Evolutionary conservation across 2,113 vertebrate species (phyloP), one percentile per base, ranked within the genome.

Genomic region (Nothobranchius kuhntae): DNA sequence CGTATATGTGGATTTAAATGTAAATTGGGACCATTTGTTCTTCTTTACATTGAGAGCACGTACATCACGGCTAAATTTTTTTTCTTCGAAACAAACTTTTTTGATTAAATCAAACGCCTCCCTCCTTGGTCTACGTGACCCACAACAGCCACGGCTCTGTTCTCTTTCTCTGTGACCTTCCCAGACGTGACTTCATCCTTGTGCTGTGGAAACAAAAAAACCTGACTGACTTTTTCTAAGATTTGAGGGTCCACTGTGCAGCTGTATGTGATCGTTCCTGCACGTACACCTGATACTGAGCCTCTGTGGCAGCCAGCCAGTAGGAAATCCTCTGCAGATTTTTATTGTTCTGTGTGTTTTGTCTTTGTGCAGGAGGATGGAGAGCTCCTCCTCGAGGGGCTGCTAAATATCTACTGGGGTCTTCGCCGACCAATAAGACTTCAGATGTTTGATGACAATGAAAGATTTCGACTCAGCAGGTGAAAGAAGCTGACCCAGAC

Each of bases 401-500:
- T 99, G 84, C 92, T 99, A 61, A 99, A 97, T 87, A 96, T 99
- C 88, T 96, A 95, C 47, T 99, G 98, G 97, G 98, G 98, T 9
- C 85, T 99, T 54, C 92, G 94, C 42, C 90, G 98, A 21, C 96
- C 98, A 78, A 99, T 99, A 87, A 93, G 98, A 26, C 92, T 99
- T 40, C 96, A 99, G 92, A 99, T 99, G 96, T 93, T 98, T 53
- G 97, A 99, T 8, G 95, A 97, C 89, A 91, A 96, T 15, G 96
- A 99, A 54, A 93, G 95, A 62, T 92, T 99, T 72, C 93, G 81
- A 53, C 40, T 84, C 0, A 92, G 91, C 87, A 83, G 78, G 64
- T 87, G 79, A 0, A 36, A 44, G 9, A 7, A n/a, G 6, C 36
- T n/a, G 12, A 57, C 50, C 2, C 26, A 26, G 2, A 7, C 45